Conservation (phyloP, 2,113 vertebrate species). For the Sisor rabdophorus region DNA sequence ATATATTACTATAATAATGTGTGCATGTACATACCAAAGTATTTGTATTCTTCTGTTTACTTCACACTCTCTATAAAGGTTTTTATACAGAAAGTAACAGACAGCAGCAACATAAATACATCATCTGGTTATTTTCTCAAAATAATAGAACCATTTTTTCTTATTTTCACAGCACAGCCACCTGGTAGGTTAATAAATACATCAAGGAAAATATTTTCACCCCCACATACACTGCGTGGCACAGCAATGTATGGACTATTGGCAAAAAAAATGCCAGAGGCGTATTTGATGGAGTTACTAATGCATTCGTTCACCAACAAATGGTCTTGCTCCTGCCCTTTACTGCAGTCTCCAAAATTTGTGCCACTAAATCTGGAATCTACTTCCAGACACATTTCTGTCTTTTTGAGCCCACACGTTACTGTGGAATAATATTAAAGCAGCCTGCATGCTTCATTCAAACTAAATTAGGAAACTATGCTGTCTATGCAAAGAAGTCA, state of each 20-base stretch:
- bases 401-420: conserved; percentile 24
- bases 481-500: conserved; percentile 47
- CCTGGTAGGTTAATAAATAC: conserved; percentile 51
- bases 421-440: conserved; percentile 53
- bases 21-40: background rate
- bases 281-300: background rate
- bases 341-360: background rate
- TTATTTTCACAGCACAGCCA: conserved; percentile 32
- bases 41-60: background rate
- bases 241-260: conserved; percentile 16
- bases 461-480: conserved; percentile 50
- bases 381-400: background rate
- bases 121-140: conserved; percentile 25
- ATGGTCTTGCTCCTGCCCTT: background rate
- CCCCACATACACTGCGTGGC: conserved; percentile 46
- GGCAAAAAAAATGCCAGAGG: no score
- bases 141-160: conserved; percentile 32
- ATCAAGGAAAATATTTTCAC: conserved; percentile 65
- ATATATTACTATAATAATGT: background rate
- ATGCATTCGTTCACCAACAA: background rate
- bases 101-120: background rate
- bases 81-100: conserved; percentile 1
- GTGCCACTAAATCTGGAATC: background rate
- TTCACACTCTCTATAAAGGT: background rate
- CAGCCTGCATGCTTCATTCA: conserved; percentile 62